Base-by-base conservation (phyloP, 1,140 invertebrate species). In the Brachionus paranguensis region DNA sequence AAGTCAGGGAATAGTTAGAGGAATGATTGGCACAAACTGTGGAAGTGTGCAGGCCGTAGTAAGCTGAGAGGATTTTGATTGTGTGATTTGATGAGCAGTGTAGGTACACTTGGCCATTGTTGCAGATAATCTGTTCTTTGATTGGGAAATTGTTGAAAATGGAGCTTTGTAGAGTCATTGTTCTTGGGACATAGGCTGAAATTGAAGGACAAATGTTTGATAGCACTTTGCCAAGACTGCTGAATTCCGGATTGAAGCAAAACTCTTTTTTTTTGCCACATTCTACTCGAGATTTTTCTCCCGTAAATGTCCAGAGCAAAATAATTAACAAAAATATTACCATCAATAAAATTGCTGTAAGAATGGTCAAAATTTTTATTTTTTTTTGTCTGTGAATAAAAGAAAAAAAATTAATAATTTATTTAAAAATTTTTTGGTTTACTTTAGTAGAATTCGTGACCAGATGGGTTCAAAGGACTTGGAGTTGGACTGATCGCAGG, bases 41-140 rank as follows among this genome's bases (percentile, higher is more conserved):
- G 45, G 78, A 60, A 41, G 27, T 12, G 37, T 81, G 78, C 12
- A 81, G 17, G 1, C 78, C 78, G 64, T 81, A 81, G 53, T 81
- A 81, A 12, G 50, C 78, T n/a, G 78, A 60, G 3, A 81, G 20
- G n/a, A 81, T 33, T 20, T 14, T 20, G 11, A 81, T 81, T 45
- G 8, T 37, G 27, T 81, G 17, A 64, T 45, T 37, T 8, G 10
- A 10, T 2, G 33, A n/a, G n/a, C 78, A 81, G 6, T 41, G 27
- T 17, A 81, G 20, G 14, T 43, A 20, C 1, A 45, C 43, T 17
- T 43, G 8, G 14, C 50, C 53, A 64, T 81, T 81, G 27, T 81
- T 68, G 33, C 78, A 81, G 33, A 55, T 55, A 60, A 79, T 79
- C 20, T 47, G 33, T 27, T 78, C 33, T 27, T 55, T 47, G 10